A percentile compares a stretch with the other conserved stretches of the same genome.
phyloP scores from a whole-genome alignment of 1,140 invertebrate species.

The Drosophila mauritiana region DNA sequence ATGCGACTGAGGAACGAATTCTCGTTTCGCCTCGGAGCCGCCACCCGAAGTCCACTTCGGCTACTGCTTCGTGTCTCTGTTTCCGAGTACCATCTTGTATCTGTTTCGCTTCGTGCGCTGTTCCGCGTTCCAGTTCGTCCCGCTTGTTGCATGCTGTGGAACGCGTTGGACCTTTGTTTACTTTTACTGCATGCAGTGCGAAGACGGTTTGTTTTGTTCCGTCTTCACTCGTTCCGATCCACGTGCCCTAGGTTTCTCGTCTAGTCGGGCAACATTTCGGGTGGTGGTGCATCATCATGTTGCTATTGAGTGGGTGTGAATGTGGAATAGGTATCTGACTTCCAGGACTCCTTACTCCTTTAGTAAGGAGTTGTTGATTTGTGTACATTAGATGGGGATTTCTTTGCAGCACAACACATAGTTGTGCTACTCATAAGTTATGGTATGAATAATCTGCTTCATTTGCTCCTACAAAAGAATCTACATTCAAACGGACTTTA shows the following conservation, averaged over 20 bases:
- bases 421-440: too few species aligned
- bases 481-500: background rate
- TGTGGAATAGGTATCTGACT: too few species aligned
- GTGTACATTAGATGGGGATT: too few species aligned
- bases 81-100: too few species aligned
- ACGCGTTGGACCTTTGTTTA: slow-evolving; percentile 31
- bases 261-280: slow-evolving; percentile 8
- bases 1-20: slow-evolving; percentile 23
- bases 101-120: slow-evolving; percentile 12
- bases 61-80: background rate
- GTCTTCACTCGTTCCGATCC: background rate
- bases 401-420: too few species aligned
- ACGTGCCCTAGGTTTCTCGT: slow-evolving; percentile 4
- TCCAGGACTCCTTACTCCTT: too few species aligned
- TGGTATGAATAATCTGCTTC: background rate
- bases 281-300: slow-evolving; percentile 14
- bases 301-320: slow-evolving; percentile 6
- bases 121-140: slow-evolving; percentile 3
- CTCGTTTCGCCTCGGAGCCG: background rate
- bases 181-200: background rate
- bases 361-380: too few species aligned
- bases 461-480: background rate
- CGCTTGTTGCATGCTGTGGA: slow-evolving; percentile 76
- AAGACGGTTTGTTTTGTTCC: slow-evolving; percentile 37
- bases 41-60: slow-evolving; percentile 1